phyloP scores from a whole-genome alignment of 2,888 invertebrate genomes.

The Germaria angustata region DNA sequence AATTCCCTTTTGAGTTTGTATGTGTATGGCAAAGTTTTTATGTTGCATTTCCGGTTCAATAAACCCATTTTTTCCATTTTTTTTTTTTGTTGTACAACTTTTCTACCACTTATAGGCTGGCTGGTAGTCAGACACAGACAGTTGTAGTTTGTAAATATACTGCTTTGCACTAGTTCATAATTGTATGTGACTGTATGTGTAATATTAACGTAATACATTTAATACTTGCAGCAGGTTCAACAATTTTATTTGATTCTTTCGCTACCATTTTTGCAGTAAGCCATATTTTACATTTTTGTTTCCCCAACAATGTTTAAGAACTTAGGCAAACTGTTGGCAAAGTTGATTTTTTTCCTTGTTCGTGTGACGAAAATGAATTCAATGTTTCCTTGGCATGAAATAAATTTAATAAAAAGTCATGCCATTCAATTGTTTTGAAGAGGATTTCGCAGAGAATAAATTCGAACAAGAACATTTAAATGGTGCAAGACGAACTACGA shows the following conservation, averaged over 20 bases:
- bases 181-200: conserved; percentile 3
- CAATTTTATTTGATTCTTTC: conserved; percentile 35
- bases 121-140: conserved; percentile 32
- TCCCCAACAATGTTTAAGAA: conserved; percentile 58
- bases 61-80: conserved; percentile 63
- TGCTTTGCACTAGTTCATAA: neutral
- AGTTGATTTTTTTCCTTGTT: conserved; percentile 31
- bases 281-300: conserved; percentile 55
- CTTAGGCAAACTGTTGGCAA: conserved; percentile 53
- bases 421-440: conserved; percentile 9
- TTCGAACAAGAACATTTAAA: neutral
- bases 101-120: conserved; percentile 43
- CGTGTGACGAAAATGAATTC: conserved; percentile 36
- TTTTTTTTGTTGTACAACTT: conserved; percentile 42
- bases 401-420: conserved; percentile 46
- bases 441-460: neutral
- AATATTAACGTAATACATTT: conserved; percentile 45
- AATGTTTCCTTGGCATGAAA: conserved; percentile 50
- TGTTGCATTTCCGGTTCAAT: conserved; percentile 69
- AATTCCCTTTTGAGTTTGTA: neutral
- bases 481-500: neutral
- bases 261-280: conserved; percentile 23
- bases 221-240: conserved; percentile 47
- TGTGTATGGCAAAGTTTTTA: conserved; percentile 24
- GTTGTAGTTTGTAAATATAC: conserved; percentile 8